Percentiles rank a stretch among this genome's conserved stretches.
Evolutionary conservation across 2,797 vertebrate genomes (phyloP).

Genomic region (Eulemur albifrons): DNA sequence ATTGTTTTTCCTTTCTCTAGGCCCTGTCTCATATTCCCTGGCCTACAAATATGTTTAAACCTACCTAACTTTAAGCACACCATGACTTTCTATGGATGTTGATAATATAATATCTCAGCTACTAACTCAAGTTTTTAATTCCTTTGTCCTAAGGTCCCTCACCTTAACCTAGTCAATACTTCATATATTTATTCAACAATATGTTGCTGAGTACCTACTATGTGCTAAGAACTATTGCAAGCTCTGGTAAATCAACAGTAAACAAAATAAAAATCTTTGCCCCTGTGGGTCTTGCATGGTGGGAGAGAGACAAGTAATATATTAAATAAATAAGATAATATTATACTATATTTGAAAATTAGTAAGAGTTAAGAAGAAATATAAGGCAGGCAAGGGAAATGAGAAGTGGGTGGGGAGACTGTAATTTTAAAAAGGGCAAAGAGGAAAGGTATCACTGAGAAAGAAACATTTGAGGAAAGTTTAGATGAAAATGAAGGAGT

Average conservation of each 20-base stretch:
- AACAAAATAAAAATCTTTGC: not conserved
- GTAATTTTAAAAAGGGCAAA: not conserved
- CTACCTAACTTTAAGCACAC: not conserved
- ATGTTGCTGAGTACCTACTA: not conserved
- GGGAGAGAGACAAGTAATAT: not conserved
- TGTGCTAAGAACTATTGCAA: not conserved
- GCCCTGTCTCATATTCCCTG: not conserved
- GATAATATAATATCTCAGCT: not conserved
- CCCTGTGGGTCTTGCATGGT: not conserved
- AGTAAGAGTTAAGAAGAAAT: not conserved
- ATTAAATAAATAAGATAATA: not conserved
- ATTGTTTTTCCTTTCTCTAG: not conserved
- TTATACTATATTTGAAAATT: not conserved
- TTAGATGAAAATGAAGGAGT: not conserved
- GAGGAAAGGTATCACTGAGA: not conserved
- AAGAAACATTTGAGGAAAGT: not conserved
- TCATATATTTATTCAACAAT: not conserved
- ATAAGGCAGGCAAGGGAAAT: not conserved
- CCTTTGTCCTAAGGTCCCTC: not conserved
- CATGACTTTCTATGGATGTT: not conserved
- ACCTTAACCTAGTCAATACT: not conserved
- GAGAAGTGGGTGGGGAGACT: not conserved
- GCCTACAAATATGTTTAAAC: not conserved
- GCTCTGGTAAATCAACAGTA: not conserved
- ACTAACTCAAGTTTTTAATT: not conserved